Evolutionary conservation across 1,140 invertebrate species (phyloP).

Genomic region (Pachyrhynchus sulphureomaculatus): DNA sequence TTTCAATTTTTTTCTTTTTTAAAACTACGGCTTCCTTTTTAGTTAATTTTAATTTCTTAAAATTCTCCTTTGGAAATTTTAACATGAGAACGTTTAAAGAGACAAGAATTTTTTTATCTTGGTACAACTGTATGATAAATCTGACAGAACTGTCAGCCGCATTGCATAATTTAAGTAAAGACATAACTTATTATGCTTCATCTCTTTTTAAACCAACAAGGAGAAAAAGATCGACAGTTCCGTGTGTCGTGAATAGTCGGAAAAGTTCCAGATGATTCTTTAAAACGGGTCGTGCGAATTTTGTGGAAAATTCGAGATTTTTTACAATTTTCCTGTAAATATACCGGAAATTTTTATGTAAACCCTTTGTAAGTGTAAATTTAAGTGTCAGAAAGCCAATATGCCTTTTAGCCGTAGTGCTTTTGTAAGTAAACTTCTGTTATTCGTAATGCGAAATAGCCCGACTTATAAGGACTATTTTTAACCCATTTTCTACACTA

Average conservation of each 20-base stretch:
- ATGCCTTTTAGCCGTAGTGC: constrained; percentile 21
- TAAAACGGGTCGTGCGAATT: constrained; percentile 7
- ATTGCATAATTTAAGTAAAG: constrained; percentile 16
- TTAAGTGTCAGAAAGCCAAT: constrained; percentile 9
- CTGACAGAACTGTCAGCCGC: background rate
- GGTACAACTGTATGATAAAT: too few species aligned
- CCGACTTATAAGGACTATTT: constrained; percentile 11
- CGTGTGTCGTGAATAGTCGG: background rate
- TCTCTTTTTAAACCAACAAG: background rate
- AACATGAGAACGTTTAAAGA: too few species aligned
- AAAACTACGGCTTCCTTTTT: too few species aligned
- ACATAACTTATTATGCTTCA: background rate
- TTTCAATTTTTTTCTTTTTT: too few species aligned
- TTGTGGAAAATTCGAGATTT: background rate
- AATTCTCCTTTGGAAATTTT: too few species aligned
- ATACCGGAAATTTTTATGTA: constrained; percentile 7
- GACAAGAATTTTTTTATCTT: too few species aligned
- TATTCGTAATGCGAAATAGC: background rate
- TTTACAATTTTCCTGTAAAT: constrained; percentile 5
- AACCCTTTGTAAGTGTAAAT: background rate
- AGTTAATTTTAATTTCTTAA: too few species aligned
- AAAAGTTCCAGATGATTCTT: constrained; percentile 24
- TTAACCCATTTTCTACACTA: constrained; percentile 14
- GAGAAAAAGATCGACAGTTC: background rate
- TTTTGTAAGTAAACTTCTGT: constrained; percentile 17